A percentile compares a stretch with the other conserved stretches of the same genome.
Evolutionary conservation across 2,113 vertebrate genomes (phyloP).

Genomic region (Anser brachyrhynchus): DNA sequence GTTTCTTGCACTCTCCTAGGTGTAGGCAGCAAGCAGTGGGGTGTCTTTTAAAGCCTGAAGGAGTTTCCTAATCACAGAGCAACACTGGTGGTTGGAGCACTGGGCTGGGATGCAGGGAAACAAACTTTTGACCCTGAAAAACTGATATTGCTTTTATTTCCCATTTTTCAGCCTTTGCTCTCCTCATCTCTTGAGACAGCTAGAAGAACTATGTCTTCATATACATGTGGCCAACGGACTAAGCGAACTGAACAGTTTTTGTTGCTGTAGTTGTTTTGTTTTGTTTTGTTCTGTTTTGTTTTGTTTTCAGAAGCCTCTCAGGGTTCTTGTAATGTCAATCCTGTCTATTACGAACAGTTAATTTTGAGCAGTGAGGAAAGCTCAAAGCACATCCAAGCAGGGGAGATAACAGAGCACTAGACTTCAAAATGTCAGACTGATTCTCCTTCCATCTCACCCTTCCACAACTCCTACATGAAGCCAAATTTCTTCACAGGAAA

Average conservation of each 20-base stretch:
- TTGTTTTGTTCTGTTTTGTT: neutral
- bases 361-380: neutral
- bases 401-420: neutral
- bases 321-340: neutral
- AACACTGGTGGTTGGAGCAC: neutral
- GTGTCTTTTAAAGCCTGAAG: neutral
- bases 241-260: neutral
- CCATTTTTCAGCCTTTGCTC: neutral
- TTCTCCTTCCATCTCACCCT: neutral
- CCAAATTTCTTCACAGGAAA: conserved; percentile 21
- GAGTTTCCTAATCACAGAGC: neutral
- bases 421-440: neutral
- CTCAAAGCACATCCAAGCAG: neutral
- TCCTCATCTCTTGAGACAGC: neutral
- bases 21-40: neutral
- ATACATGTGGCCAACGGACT: neutral
- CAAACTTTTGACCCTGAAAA: neutral
- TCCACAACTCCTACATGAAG: neutral
- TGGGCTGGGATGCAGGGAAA: neutral
- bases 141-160: neutral
- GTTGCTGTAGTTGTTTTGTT: neutral
- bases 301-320: neutral
- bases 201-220: neutral
- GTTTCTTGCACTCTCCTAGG: neutral
- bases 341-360: neutral